Percentiles rank a stretch among this genome's conserved stretches.
phyloP scores from a whole-genome alignment of 2,113 vertebrate species.

The Cephalopholis sonnerati region DNA sequence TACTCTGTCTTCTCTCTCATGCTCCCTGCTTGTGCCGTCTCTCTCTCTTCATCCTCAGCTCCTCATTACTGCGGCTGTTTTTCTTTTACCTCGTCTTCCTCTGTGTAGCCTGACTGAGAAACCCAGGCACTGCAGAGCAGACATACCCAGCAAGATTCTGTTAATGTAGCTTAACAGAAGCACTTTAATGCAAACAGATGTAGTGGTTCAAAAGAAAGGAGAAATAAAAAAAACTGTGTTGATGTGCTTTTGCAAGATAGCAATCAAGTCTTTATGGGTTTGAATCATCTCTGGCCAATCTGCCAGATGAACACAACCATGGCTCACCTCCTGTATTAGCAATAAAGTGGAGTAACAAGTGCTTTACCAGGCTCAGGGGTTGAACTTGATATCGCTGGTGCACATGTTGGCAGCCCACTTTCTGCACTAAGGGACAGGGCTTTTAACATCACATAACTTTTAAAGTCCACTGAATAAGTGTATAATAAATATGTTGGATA shows the following conservation, averaged over 20 bases:
- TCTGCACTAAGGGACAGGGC: background rate
- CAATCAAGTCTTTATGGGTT: background rate
- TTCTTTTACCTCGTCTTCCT: background rate
- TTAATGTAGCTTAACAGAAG: background rate
- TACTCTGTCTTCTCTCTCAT: background rate
- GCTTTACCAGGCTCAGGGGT: background rate
- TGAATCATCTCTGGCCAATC: background rate
- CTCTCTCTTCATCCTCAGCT: background rate
- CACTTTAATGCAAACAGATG: conserved; percentile 1
- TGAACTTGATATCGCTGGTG: background rate
- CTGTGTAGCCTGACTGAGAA: background rate
- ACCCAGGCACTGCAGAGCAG: background rate
- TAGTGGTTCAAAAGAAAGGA: background rate
- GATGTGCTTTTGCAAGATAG: conserved; percentile 7
- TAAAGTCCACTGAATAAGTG: background rate
- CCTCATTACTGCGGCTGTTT: background rate
- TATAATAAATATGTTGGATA: background rate
- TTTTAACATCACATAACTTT: background rate
- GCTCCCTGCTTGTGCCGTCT: background rate
- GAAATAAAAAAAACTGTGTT: background rate
- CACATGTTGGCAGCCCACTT: background rate
- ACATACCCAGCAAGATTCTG: background rate
- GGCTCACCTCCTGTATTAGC: background rate
- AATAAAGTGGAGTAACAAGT: background rate
- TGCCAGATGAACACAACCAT: background rate